Evolutionary conservation across 1,140 invertebrate species (phyloP).

Genomic region (Panulirus ornatus): DNA sequence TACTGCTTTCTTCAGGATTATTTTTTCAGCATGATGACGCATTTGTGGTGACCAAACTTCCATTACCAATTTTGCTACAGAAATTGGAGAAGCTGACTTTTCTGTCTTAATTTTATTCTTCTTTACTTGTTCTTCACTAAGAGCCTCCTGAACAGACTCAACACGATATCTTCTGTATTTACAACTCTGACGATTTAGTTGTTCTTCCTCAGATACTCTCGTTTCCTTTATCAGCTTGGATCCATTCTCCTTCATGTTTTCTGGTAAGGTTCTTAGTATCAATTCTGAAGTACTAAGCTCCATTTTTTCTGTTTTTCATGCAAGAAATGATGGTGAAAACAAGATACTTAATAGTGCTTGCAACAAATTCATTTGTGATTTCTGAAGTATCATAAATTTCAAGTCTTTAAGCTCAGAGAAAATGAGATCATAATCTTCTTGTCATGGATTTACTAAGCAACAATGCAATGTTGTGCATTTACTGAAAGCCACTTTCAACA

Average conservation of each 20-base stretch:
- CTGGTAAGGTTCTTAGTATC: not conserved
- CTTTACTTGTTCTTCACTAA: not conserved
- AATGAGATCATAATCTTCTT: no score
- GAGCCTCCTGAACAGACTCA: not conserved
- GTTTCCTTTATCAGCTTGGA: not conserved
- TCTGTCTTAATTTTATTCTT: not conserved
- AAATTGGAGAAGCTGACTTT: not conserved
- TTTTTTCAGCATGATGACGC: conserved; percentile 4
- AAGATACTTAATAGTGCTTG: no score
- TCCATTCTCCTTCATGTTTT: not conserved
- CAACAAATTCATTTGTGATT: no score
- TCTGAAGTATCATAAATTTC: no score
- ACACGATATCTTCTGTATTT: not conserved
- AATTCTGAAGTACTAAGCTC: not conserved
- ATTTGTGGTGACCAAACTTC: conserved; percentile 42
- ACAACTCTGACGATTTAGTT: not conserved
- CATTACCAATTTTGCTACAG: conserved; percentile 20
- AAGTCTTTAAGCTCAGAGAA: no score
- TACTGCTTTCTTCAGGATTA: conserved; percentile 37
- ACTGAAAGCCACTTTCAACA: no score
- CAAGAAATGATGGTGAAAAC: no score
- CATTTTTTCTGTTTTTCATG: no score
- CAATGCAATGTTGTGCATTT: no score
- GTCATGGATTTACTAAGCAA: no score
- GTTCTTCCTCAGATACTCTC: not conserved